phyloP scores from a whole-genome alignment of 2,797 vertebrate genomes.

The Champsocephalus gunnari region DNA sequence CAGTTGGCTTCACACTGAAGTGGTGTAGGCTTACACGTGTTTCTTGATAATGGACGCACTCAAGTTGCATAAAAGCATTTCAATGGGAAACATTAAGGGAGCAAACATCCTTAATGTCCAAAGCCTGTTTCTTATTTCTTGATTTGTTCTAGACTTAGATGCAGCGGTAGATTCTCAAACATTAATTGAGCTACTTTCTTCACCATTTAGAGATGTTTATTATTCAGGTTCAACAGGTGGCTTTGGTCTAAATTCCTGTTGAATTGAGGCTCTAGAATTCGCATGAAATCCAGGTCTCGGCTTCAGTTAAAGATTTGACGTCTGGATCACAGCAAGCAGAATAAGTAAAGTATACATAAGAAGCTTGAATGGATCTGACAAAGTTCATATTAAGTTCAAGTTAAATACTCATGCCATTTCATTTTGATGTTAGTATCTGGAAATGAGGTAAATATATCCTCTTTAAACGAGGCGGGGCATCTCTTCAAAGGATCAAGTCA shows the following conservation, averaged over 20 bases:
- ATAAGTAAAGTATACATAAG: too few species aligned
- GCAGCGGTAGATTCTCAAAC: background rate
- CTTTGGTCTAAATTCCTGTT: too few species aligned
- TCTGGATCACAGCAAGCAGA: background rate
- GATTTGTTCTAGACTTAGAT: background rate
- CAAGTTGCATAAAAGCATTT: background rate
- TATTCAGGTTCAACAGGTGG: background rate
- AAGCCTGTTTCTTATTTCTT: background rate
- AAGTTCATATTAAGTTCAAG: background rate
- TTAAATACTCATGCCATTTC: too few species aligned
- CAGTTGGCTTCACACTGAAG: too few species aligned
- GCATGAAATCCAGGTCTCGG: background rate
- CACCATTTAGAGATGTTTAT: background rate
- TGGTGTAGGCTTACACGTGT: background rate
- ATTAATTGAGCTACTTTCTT: background rate
- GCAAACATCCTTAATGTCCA: too few species aligned
- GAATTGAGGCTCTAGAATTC: too few species aligned
- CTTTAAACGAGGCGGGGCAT: background rate
- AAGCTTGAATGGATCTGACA: background rate
- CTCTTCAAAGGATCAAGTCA: slow-evolving; percentile 37
- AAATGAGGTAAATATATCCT: too few species aligned
- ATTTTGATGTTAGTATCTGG: background rate
- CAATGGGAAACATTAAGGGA: background rate
- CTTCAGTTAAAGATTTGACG: slow-evolving; percentile 6
- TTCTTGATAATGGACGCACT: background rate